Percentiles rank a stretch among this genome's conserved stretches.
These are phyloP conservation scores for Chymomyza amoena DNA, from an alignment of 2,888 invertebrate species.

Conservation along the genomic window DNA sequence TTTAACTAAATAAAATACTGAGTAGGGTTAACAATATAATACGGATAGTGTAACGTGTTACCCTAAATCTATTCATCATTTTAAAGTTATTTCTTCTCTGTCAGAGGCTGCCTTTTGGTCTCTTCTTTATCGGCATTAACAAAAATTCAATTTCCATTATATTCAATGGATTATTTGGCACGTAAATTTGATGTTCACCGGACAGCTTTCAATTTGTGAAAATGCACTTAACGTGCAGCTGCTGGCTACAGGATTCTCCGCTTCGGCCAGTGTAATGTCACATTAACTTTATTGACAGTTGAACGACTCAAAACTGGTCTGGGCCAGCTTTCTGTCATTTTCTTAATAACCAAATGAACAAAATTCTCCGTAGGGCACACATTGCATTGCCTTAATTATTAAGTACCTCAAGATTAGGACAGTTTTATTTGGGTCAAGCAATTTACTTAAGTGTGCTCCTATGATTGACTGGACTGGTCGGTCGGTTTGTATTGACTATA, in stretches of 20 bases:
- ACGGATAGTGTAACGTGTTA: no score
- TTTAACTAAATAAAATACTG: no score
- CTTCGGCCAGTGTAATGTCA: conserved; percentile 13
- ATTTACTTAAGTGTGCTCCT: neutral
- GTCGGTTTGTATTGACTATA: neutral
- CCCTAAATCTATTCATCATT: no score
- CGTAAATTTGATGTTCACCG: neutral
- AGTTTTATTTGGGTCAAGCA: conserved; percentile 35
- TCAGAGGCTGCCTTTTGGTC: no score
- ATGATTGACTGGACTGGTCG: neutral
- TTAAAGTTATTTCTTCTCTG: no score
- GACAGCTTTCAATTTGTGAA: conserved; percentile 60
- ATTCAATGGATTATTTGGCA: conserved; percentile 1
- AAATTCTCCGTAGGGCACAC: neutral
- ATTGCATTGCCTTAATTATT: conserved; percentile 41
- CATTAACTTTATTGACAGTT: conserved; percentile 56
- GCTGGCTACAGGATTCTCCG: conserved; percentile 20
- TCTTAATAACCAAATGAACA: neutral
- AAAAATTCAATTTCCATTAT: neutral
- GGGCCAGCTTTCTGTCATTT: neutral
- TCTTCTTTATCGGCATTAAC: no score
- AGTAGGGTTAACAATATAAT: no score
- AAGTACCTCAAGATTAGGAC: conserved; percentile 37
- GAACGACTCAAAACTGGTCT: neutral
- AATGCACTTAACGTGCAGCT: conserved; percentile 58